These are phyloP conservation scores for Tinamus guttatus DNA, from an alignment of 2,113 vertebrate species.

Conservation along the genomic window DNA sequence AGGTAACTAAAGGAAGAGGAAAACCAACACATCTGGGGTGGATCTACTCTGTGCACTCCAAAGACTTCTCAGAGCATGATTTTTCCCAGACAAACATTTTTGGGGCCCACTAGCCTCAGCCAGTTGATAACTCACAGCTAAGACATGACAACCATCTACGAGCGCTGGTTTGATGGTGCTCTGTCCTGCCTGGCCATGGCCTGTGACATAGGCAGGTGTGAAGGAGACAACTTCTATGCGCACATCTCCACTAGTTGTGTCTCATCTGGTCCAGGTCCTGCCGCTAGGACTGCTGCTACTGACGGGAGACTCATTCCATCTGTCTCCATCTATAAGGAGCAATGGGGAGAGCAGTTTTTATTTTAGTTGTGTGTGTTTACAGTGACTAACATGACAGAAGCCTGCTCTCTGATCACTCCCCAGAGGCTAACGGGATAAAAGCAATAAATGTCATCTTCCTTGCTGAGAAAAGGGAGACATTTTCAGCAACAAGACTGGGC, in stretches of 20 bases:
- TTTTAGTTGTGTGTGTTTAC: background rate
- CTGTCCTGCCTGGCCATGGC: background rate
- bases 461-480: background rate
- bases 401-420: background rate
- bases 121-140: background rate
- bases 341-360: background rate
- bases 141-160: background rate
- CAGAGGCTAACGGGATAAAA: background rate
- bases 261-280: accelerated
- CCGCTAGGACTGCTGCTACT: background rate
- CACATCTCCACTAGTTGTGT: background rate
- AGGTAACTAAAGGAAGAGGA: too few species aligned
- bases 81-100: background rate
- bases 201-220: accelerated
- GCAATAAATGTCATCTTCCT: background rate
- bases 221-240: background rate
- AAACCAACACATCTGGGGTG: too few species aligned
- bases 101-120: background rate
- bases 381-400: background rate
- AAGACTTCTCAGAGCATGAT: background rate
- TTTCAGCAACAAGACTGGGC: background rate
- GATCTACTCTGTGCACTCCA: too few species aligned
- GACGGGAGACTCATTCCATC: accelerated
- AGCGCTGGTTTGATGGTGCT: background rate
- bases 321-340: background rate